A percentile compares a stretch with the other conserved stretches of the same genome.
These are phyloP conservation scores for Epirrhoe tristata DNA, from an alignment of 2,888 invertebrate species.

Conservation along the genomic window DNA sequence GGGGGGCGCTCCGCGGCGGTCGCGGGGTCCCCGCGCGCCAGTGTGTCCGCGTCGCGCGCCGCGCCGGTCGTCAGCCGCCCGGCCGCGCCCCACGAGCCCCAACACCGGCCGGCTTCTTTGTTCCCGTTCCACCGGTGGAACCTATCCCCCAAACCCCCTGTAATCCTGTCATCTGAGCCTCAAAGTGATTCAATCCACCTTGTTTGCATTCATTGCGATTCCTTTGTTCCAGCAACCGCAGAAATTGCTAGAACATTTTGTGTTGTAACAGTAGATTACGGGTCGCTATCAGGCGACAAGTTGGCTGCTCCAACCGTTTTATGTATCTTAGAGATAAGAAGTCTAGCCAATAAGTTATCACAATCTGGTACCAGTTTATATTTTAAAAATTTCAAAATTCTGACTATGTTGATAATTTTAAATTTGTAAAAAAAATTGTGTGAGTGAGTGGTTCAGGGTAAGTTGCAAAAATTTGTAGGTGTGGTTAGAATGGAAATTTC, in stretches of 20 bases:
- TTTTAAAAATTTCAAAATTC: not conserved
- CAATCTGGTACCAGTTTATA: slow-evolving; percentile 27
- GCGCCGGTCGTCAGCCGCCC: slow-evolving; percentile 58
- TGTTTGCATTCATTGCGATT: slow-evolving; percentile 7
- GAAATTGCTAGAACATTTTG: slow-evolving; percentile 50
- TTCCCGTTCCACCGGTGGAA: slow-evolving; percentile 59
- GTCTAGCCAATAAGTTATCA: slow-evolving; percentile 40
- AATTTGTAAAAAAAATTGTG: slow-evolving; percentile 4
- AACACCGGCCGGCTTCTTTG: slow-evolving; percentile 81
- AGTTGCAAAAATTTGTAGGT: slow-evolving; percentile 9
- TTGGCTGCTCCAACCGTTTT: slow-evolving; percentile 39
- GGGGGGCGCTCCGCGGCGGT: slow-evolving; percentile 69
- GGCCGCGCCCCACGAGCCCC: slow-evolving; percentile 60
- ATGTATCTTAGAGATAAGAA: slow-evolving; percentile 41
- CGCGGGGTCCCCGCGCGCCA: slow-evolving; percentile 79
- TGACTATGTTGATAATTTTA: slow-evolving; percentile 8
- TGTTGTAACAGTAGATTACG: slow-evolving; percentile 46
- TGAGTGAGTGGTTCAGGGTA: slow-evolving; percentile 22
- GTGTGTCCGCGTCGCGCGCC: slow-evolving; percentile 62
- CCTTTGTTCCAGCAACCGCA: slow-evolving; percentile 40
- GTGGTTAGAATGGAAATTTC: not conserved
- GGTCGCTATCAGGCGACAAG: slow-evolving; percentile 46
- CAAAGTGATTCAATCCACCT: slow-evolving; percentile 12
- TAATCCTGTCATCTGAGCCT: slow-evolving; percentile 2
- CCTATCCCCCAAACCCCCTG: slow-evolving; percentile 22